Evolutionary conservation across 2,113 vertebrate species (phyloP).

Genomic region (Cyanoderma ruficeps): DNA sequence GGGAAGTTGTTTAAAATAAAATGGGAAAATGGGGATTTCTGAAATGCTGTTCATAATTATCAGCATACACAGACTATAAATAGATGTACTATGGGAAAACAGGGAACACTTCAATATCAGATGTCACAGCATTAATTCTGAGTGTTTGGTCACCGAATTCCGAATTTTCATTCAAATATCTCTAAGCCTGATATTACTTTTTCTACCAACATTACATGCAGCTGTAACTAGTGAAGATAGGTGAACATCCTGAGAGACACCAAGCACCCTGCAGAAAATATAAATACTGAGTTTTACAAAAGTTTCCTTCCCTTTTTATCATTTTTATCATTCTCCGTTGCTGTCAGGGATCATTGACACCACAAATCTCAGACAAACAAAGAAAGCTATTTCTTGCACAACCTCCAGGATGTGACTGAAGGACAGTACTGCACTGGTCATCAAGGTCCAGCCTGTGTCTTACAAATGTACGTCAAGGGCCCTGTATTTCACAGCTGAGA

Average conservation of each 20-base stretch:
- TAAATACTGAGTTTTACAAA: not conserved
- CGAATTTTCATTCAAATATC: not conserved
- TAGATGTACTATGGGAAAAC: not conserved
- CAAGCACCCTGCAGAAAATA: not conserved
- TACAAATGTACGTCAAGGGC: accelerated
- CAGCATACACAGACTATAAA: not conserved
- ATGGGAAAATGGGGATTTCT: not conserved
- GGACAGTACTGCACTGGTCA: not conserved
- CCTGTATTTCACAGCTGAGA: not conserved
- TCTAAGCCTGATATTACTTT: not conserved
- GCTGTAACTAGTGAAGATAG: not conserved
- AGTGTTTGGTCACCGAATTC: not conserved
- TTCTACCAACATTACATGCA: not conserved
- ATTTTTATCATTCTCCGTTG: not conserved
- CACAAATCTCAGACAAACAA: not conserved
- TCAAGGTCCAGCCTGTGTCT: not conserved
- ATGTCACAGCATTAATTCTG: not conserved
- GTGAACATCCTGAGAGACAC: not conserved
- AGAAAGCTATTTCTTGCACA: not conserved
- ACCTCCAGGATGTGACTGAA: not conserved
- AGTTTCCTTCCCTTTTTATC: not conserved
- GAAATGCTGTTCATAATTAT: not conserved
- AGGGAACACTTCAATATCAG: not conserved
- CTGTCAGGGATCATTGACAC: not conserved
- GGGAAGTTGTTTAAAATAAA: not conserved